phyloP scores from a whole-genome alignment of 1,140 invertebrate species.

The Helicoverpa armigera region DNA sequence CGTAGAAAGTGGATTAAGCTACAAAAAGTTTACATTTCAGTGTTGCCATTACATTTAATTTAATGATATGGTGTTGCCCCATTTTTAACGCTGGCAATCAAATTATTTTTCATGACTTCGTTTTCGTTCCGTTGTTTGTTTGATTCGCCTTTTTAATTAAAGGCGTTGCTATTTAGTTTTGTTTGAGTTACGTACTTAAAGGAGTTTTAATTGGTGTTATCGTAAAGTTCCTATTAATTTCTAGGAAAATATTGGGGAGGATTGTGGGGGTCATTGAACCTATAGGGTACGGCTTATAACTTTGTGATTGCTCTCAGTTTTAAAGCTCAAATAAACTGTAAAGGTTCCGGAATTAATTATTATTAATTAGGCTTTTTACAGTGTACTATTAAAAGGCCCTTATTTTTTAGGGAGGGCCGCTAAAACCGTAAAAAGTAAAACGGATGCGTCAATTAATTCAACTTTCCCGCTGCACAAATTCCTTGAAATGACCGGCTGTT shows the following conservation, averaged over 20 bases:
- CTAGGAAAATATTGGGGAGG: no score
- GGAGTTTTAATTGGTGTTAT: not conserved
- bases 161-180: not conserved
- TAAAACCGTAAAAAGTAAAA: not conserved
- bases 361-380: no score
- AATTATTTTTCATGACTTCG: conserved; percentile 15
- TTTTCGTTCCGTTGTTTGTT: not conserved
- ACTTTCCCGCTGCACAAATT: not conserved
- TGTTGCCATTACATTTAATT: conserved; percentile 31
- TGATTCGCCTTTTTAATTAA: conserved; percentile 5
- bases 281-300: no score
- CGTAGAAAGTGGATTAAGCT: conserved; percentile 19
- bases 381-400: no score
- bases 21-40: conserved; percentile 39
- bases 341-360: no score
- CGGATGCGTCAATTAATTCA: not conserved
- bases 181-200: not conserved
- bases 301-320: no score
- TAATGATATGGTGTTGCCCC: conserved; percentile 22
- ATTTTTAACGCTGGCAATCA: conserved; percentile 18
- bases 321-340: no score
- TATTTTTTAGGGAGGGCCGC: no score
- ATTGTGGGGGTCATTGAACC: no score
- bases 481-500: not conserved
- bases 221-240: not conserved